These are phyloP conservation scores for Globia sparganii DNA, from an alignment of 2,888 invertebrate species.

Conservation along the genomic window DNA sequence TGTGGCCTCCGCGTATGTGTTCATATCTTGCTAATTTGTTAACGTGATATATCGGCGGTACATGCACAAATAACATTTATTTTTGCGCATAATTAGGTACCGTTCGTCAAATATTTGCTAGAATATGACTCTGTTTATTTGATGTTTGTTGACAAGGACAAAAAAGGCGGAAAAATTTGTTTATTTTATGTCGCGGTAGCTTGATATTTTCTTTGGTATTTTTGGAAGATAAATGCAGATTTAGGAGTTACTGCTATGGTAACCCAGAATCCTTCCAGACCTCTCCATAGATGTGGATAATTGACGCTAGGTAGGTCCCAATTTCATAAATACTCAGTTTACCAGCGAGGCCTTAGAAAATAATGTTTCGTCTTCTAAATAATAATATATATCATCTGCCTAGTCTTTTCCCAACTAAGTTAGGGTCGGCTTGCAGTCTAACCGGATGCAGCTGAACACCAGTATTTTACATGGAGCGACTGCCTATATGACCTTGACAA, in stretches of 20 bases:
- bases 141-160: slow-evolving; percentile 28
- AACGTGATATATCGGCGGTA: slow-evolving; percentile 57
- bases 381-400: too few relatives aligned
- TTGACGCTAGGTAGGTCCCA: background rate
- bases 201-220: background rate
- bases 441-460: too few relatives aligned
- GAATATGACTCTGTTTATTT: slow-evolving; percentile 17
- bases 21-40: slow-evolving; percentile 66
- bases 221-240: background rate
- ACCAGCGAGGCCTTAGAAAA: background rate
- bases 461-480: too few relatives aligned
- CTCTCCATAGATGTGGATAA: background rate
- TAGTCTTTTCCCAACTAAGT: too few relatives aligned
- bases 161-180: background rate
- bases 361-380: too few relatives aligned
- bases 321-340: background rate
- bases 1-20: slow-evolving; percentile 8
- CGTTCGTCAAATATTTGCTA: slow-evolving; percentile 53
- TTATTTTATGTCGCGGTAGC: background rate
- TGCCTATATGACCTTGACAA: too few relatives aligned
- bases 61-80: slow-evolving; percentile 40
- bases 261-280: background rate
- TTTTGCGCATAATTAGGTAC: slow-evolving; percentile 48
- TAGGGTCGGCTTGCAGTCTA: too few relatives aligned
- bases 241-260: too few relatives aligned